These are phyloP conservation scores for Lysiphlebus fabarum DNA, from an alignment of 1,140 invertebrate genomes.

Conservation along the genomic window DNA sequence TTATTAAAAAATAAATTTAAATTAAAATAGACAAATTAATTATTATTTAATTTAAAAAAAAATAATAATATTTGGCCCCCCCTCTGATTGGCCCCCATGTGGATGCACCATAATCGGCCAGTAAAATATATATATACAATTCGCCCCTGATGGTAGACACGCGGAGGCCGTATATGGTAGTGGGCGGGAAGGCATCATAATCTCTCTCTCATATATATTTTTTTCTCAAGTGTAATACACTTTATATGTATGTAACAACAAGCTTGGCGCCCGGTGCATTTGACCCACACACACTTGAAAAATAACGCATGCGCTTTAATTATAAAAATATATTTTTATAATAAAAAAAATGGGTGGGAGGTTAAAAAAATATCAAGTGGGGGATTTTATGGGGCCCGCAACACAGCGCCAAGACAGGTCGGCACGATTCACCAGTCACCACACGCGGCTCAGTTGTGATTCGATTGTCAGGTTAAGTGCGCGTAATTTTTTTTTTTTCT, in stretches of 20 bases:
- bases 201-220: slow-evolving; percentile 3
- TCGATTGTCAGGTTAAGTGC: slow-evolving; percentile 43
- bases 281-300: slow-evolving; percentile 24
- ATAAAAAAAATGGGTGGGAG: too few species aligned
- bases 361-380: too few species aligned
- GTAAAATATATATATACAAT: too few species aligned
- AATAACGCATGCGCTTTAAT: slow-evolving; percentile 18
- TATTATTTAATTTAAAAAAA: too few species aligned
- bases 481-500: slow-evolving; percentile 18
- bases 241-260: neutral
- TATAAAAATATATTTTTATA: too few species aligned
- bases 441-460: slow-evolving; percentile 47
- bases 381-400: neutral
- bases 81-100: neutral
- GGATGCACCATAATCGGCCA: slow-evolving; percentile 14
- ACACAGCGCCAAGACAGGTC: slow-evolving; percentile 23
- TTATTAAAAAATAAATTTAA: too few species aligned
- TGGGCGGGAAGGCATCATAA: slow-evolving; percentile 43
- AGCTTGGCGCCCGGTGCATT: too few species aligned
- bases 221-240: slow-evolving; percentile 12
- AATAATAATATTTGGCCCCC: neutral
- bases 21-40: too few species aligned
- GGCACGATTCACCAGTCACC: slow-evolving; percentile 33
- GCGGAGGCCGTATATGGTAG: slow-evolving; percentile 52
- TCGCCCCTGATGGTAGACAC: slow-evolving; percentile 35